Evolutionary conservation across 2,113 vertebrate species (phyloP), one percentile per base, ranked within the genome.

Genomic region (Rhea americana): DNA sequence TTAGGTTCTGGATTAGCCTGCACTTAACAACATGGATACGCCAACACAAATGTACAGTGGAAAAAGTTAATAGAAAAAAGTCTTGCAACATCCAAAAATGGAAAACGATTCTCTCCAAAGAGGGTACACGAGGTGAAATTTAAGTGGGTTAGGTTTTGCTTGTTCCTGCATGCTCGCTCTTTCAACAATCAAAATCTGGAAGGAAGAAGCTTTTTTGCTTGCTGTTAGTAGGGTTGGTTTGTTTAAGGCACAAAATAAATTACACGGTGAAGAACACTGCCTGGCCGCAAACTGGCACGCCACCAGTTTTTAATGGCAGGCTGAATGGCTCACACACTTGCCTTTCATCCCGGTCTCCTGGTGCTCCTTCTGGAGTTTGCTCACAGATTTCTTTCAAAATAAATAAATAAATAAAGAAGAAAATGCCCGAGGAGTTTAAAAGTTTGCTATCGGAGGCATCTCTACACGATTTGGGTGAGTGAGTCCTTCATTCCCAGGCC

Each of bases 161-260:
- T 90, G 82, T 37, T 94, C 50, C 8, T 7, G 78, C 91, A 87
- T 73, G 74, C 81, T 21, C 51, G 75, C 76, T 93, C 86, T 87
- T 87, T 95, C 84, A 95, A 58, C 76, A 82, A 90, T 51, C 77
- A 86, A 91, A 95, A 89, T 41, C 37, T 82, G 74, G 58, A 91
- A 79, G 37, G 90, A 92, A 79, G 11, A n/a, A 58, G 88, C 53
- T 70, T 84, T 91, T 48, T 91, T 87, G 66, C 89, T 87, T 92
- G 78, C 58, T n/a, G 39, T 92, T 93, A 93, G 84, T 43, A 41
- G 45, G 53, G 88, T 58, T 24, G 63, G 71, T 89, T 96, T 95
- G 92, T 87, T 95, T 95, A 82, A 93, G 45, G 19, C 82, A 50
- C 47, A 70, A 96, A 95, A 95, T 90, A 91, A 95, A 95, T 96